phyloP scores from a whole-genome alignment of 2,888 invertebrate genomes.

The Brachynemurus nebulosus region DNA sequence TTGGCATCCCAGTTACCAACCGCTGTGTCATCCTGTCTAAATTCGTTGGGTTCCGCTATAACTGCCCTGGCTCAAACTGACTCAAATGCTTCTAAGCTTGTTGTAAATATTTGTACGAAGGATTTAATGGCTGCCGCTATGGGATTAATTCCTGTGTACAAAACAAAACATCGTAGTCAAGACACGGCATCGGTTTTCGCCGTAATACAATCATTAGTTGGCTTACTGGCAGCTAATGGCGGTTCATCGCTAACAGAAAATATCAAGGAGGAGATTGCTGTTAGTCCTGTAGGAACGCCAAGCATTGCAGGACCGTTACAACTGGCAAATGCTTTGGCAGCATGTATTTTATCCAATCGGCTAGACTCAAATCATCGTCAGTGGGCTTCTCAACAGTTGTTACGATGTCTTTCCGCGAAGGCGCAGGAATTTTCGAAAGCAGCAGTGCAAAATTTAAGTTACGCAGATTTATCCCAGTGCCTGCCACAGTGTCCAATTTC shows the following conservation, averaged over 20 bases:
- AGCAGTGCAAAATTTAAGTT: constrained; percentile 30
- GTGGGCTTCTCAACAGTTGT: constrained; percentile 47
- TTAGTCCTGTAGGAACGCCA: constrained; percentile 17
- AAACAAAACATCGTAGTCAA: constrained; percentile 24
- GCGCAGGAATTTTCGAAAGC: constrained; percentile 23
- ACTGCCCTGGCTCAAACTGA: constrained; percentile 41
- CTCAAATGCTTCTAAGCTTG: constrained; percentile 36
- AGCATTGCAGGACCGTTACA: constrained; percentile 31
- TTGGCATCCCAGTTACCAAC: constrained; percentile 24
- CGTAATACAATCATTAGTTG: constrained; percentile 44
- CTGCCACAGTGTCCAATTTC: constrained; percentile 29
- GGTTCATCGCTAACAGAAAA: constrained; percentile 20
- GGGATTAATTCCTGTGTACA: constrained; percentile 16
- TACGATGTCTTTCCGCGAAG: constrained; percentile 33
- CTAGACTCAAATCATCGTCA: constrained; percentile 37
- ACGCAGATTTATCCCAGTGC: constrained; percentile 37
- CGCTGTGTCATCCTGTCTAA: constrained; percentile 27
- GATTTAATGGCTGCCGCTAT: constrained; percentile 34
- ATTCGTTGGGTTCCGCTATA: constrained; percentile 30
- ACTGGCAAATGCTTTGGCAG: constrained; percentile 43
- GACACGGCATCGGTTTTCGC: constrained; percentile 29
- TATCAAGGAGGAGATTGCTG: constrained; percentile 25
- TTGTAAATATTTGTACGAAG: constrained; percentile 42
- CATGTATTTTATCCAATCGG: constrained; percentile 40
- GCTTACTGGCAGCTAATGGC: constrained; percentile 36